Evolutionary conservation across 2,113 vertebrate genomes (phyloP).

Genomic region (Syngnathus floridae): DNA sequence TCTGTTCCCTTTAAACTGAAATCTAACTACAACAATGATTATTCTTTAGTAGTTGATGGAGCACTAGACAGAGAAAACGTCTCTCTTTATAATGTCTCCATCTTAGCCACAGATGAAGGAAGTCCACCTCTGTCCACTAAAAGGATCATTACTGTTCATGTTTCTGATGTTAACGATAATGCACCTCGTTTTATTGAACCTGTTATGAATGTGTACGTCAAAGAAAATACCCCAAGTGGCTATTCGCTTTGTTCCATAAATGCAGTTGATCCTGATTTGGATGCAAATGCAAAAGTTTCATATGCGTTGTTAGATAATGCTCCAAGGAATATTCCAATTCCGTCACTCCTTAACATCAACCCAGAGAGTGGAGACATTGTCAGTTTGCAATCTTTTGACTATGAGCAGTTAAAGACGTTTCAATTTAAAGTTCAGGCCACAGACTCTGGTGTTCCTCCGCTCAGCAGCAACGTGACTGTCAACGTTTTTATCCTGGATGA

Average conservation of each 20-base stretch:
- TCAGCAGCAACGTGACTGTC: constrained; percentile 25
- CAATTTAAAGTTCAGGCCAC: constrained; percentile 10
- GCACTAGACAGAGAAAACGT: constrained; percentile 74
- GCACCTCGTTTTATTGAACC: constrained; percentile 70
- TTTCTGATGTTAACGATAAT: constrained; percentile 85
- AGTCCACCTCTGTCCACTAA: constrained; percentile 69
- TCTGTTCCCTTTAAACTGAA: constrained; percentile 52
- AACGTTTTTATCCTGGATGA: constrained; percentile 41
- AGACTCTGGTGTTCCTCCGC: neutral
- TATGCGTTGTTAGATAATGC: constrained; percentile 66
- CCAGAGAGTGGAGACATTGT: constrained; percentile 17
- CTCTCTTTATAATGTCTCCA: constrained; percentile 73
- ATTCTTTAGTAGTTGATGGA: constrained; percentile 74
- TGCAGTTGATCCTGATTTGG: constrained; percentile 72
- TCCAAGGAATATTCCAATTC: constrained; percentile 51
- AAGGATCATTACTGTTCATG: constrained; percentile 64
- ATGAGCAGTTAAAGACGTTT: constrained; percentile 34
- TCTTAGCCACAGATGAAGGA: constrained; percentile 76
- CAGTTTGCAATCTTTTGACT: constrained; percentile 51
- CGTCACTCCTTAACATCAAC: constrained; percentile 71
- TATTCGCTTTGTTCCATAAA: constrained; percentile 65
- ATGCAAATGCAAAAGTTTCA: constrained; percentile 69
- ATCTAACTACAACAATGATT: constrained; percentile 79
- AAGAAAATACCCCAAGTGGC: constrained; percentile 76
- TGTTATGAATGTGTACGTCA: constrained; percentile 69